Percentiles rank a stretch among this genome's conserved stretches.
phyloP scores from a whole-genome alignment of 2,888 invertebrate genomes.

The Nemotelus pantherinus region DNA sequence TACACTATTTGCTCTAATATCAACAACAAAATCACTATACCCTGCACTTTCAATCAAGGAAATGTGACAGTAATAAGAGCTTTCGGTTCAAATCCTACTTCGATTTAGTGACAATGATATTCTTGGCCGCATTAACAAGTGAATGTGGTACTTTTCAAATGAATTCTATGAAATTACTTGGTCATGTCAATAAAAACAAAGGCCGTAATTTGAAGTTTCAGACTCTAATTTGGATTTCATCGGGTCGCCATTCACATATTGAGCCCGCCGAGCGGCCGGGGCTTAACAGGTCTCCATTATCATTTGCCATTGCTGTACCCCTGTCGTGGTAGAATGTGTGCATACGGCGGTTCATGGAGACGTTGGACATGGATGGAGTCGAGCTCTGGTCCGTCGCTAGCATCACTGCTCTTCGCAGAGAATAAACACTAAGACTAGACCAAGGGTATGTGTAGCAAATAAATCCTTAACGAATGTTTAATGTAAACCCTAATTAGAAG shows the following conservation, averaged over 20 bases:
- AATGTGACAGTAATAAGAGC: no score
- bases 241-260: background rate
- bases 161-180: conserved; percentile 21
- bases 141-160: background rate
- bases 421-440: background rate
- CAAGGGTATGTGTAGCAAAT: conserved; percentile 31
- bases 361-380: background rate
- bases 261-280: background rate
- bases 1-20: no score
- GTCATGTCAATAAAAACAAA: conserved; percentile 21
- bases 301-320: conserved; percentile 7
- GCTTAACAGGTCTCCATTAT: background rate
- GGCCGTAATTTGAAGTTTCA: conserved; percentile 8
- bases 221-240: conserved; percentile 28
- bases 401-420: background rate
- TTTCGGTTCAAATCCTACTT: no score
- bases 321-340: conserved; percentile 12
- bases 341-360: conserved; percentile 12
- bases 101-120: no score
- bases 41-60: no score
- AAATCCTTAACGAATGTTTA: conserved; percentile 39
- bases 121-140: no score
- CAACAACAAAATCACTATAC: no score
- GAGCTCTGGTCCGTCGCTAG: background rate
- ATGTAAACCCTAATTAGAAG: conserved; percentile 42